A percentile compares a stretch with the other conserved stretches of the same genome.
Conservation (phyloP, 2,888 invertebrate genomes). For the Seira sanloemensis region DNA sequence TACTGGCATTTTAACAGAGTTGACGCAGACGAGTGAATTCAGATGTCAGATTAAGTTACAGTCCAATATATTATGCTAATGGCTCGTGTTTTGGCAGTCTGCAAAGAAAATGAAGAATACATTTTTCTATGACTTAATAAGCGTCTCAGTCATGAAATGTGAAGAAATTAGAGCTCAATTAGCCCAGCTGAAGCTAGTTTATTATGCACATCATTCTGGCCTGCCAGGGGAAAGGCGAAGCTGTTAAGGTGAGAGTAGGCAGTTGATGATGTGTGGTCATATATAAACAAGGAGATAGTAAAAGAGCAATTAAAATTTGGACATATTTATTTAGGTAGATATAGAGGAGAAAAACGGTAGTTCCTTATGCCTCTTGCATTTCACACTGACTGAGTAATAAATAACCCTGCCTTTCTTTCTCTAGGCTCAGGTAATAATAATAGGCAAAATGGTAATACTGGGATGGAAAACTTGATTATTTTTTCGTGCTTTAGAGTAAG, state of each 20-base stretch:
- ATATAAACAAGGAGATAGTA: too few relatives aligned
- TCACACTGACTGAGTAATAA: conserved; percentile 34
- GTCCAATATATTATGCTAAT: conserved; percentile 42
- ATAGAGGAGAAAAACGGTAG: conserved; percentile 31
- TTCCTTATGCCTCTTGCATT: conserved; percentile 16
- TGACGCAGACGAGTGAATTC: not conserved
- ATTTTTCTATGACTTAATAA: not conserved
- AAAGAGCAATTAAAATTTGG: conserved; percentile 4
- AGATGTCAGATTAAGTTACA: conserved; percentile 24
- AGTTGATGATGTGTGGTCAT: conserved; percentile 37
- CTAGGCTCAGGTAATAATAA: too few relatives aligned
- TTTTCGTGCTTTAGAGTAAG: not conserved
- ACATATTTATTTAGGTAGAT: conserved; percentile 22
- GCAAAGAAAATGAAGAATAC: not conserved
- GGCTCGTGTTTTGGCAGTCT: conserved; percentile 28
- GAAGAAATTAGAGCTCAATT: conserved; percentile 61
- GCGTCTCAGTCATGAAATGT: not conserved
- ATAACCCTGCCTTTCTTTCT: conserved; percentile 43
- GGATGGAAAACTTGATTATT: conserved; percentile 44
- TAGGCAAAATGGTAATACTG: too few relatives aligned
- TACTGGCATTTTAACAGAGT: not conserved
- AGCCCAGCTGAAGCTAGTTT: conserved; percentile 28
- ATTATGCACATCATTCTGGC: not conserved
- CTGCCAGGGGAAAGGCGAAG: not conserved
- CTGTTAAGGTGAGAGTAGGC: not conserved